Base-by-base conservation (phyloP, 1,140 invertebrate genomes). In the Drosophila watanabei region DNA sequence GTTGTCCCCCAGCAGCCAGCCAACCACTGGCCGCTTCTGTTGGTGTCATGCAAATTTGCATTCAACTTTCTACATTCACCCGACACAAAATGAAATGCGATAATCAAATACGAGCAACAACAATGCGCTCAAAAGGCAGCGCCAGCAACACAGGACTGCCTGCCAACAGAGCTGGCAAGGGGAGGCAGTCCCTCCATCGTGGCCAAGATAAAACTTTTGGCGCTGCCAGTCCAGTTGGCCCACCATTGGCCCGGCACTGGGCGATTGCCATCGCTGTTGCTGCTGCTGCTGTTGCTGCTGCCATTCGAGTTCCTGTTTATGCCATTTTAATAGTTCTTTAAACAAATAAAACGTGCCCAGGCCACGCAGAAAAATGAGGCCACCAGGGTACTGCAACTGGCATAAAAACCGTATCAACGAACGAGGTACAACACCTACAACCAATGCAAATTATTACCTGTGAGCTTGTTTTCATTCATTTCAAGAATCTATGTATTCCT, bases 21-120 rank as follows among this genome's bases (percentile, higher is more conserved):
- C 59, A 33, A 37, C 66, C 52, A 37, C 46, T 70, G 56, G 13
- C 51, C 48, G 49, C 63, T 77, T 66, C 66, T 80, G 68, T 70
- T 80, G 85, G 85, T 89, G 85, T 89, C 85, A 81, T 89, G 85
- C 85, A 80, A 88, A 88, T 88, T 88, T 88, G 85, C 85, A 88
- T 88, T 89, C 82, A 88, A 89, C 85, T 88, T 88, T 88, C 85
- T 81, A 88, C 85, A 71, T 88, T 88, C 82, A 79, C 72, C 84
- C 75, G 78, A 88, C 85, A 88, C 85, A 88, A 84, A 88, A 89
- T 84, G 85, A 88, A 88, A 88, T 88, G 85, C 85, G 85, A 88
- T 88, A 89, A 88, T 88, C 85, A 88, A 88, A 88, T 88, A 88
- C 85, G 81, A 68, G 69, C 85, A 89, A 75, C 85, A 88, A 88